Base-by-base conservation (phyloP, 2,888 invertebrate genomes). In the Clitarchus hookeri region DNA sequence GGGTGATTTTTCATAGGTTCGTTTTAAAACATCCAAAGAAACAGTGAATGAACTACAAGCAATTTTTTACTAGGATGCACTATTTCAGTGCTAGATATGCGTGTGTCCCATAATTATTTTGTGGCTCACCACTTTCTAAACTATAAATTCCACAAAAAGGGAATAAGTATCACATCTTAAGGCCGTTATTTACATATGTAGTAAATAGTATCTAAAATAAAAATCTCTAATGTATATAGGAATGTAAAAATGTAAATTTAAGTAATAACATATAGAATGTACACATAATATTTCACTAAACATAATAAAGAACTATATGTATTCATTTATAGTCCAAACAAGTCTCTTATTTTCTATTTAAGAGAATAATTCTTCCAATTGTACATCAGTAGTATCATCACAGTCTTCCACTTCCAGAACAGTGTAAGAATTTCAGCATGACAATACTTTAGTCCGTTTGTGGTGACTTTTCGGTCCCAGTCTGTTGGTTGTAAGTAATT, bases 341-440 rank as follows among this genome's bases (percentile, higher is more conserved):
- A 1, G 36, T 36, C 4, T 36, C 0, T 6, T 19, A 26, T 79
- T 79, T 23, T 13, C 23, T 79, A 0, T n/a, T 19, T n/a, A 12
- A 12, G 8, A 79, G 79, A 79, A 79, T 25, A 79, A 79, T 23
- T n/a, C 79, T 79, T 79, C 25, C n/a, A 79, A 27, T n/a, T 79
- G 79, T 11, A 48, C 12, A 79, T 79, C 77, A 77, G 0, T 25
- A 23, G 79, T 12, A 23, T 79, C 79, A 79, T n/a, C 23, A 79
- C 25, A 79, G 79, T 79, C 79, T 79, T 79, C n/a, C 25, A 19
- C 79, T 79, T 79, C 79, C 27, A 79, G n/a, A 79, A 79, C 25
- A 79, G 27, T 79, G 25, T 79, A 13, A 82, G 82, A 82, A 36
- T 36, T 79, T 0, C 8, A 26, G 36, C 36, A 19, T 0, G 44